Conservation (phyloP, 2,888 invertebrate genomes). For the Liodrosophila aerea region DNA sequence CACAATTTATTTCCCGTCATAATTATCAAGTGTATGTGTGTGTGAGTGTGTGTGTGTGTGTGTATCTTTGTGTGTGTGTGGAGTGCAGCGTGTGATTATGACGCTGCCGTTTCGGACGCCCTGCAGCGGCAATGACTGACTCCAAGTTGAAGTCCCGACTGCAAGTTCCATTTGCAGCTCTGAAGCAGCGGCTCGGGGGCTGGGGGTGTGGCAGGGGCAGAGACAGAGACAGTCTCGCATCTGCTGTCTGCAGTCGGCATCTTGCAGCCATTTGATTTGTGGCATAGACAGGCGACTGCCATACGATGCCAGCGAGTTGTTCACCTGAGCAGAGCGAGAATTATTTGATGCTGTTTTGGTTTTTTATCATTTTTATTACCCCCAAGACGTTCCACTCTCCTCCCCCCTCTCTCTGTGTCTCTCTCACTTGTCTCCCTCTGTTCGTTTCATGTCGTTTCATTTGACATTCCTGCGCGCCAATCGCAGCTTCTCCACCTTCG, state of each 20-base stretch:
- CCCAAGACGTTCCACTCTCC: background rate
- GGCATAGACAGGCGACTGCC: conserved; percentile 63
- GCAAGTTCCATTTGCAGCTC: conserved; percentile 52
- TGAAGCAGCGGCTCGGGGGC: background rate
- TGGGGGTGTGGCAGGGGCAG: background rate
- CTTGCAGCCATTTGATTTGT: conserved; percentile 70
- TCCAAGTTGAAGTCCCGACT: conserved; percentile 29
- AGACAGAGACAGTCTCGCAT: conserved; percentile 33
- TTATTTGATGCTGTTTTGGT: conserved; percentile 55
- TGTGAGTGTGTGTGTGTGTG: conserved; percentile 6
- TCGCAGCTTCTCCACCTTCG: conserved; percentile 43
- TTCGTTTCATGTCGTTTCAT: conserved; percentile 46
- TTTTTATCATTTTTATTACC: conserved; percentile 69
- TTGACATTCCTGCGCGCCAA: conserved; percentile 68
- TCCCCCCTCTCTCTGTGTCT: background rate
- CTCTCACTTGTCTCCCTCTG: conserved; percentile 13
- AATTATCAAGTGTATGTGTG: conserved; percentile 68
- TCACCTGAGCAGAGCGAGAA: conserved; percentile 34
- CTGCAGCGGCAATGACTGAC: conserved; percentile 63
- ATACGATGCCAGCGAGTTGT: conserved; percentile 14
- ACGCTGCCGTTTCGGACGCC: conserved; percentile 73
- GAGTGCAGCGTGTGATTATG: conserved; percentile 72
- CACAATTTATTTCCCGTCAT: conserved; percentile 82
- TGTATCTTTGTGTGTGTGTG: conserved; percentile 5
- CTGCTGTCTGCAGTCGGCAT: conserved; percentile 30